These are phyloP conservation scores for Allolobophora icterica DNA, from an alignment of 2,888 invertebrate species.

Conservation along the genomic window DNA sequence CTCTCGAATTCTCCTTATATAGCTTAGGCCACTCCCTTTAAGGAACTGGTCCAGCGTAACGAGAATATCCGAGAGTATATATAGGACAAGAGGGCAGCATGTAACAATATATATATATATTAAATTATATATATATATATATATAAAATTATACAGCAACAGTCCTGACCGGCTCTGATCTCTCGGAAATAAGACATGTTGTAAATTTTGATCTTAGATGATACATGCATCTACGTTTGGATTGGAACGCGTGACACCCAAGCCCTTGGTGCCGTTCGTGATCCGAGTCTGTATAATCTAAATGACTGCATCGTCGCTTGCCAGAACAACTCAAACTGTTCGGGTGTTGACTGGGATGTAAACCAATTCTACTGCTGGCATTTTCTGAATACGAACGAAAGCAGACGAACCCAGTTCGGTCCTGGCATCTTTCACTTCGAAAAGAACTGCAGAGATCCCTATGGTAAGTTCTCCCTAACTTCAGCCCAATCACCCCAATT, in stretches of 20 bases:
- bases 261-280: background rate
- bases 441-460: background rate
- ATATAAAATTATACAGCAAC: too few species aligned
- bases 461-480: background rate
- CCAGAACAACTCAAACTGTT: background rate
- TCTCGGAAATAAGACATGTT: too few species aligned
- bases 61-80: too few species aligned
- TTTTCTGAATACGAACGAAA: background rate
- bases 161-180: too few species aligned
- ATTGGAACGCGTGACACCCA: background rate
- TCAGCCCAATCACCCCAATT: background rate
- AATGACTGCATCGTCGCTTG: background rate
- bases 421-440: background rate
- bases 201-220: background rate
- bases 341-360: background rate
- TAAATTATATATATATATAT: too few species aligned
- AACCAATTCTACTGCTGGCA: background rate
- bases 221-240: background rate
- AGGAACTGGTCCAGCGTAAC: too few species aligned
- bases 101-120: too few species aligned
- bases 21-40: too few species aligned
- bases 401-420: background rate
- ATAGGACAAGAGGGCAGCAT: too few species aligned
- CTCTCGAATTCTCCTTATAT: too few species aligned
- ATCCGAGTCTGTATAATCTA: background rate